These are phyloP conservation scores for Falco columbarius DNA, from an alignment of 2,797 vertebrate genomes.

Conservation along the genomic window DNA sequence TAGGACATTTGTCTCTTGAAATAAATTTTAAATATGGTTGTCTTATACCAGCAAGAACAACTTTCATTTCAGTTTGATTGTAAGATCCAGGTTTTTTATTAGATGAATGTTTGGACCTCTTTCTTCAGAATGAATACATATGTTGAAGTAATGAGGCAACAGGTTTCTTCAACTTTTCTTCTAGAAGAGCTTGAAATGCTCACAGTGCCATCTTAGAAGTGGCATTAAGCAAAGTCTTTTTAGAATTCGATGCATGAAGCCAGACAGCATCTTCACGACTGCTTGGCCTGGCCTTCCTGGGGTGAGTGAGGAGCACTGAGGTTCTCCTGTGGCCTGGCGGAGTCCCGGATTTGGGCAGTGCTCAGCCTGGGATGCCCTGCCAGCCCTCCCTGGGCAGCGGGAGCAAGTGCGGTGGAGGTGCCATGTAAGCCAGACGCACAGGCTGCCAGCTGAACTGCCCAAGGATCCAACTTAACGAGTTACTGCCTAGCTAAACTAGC, in stretches of 20 bases:
- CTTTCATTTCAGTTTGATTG: slow-evolving; percentile 46
- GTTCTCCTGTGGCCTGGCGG: rapidly evolving
- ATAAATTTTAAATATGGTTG: slow-evolving; percentile 57
- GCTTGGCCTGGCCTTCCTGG: rapidly evolving
- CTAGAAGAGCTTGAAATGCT: not conserved
- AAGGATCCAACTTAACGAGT: rapidly evolving
- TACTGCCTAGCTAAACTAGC: not conserved
- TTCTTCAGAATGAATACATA: not conserved
- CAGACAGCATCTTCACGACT: not conserved
- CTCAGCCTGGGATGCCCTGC: not conserved
- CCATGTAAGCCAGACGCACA: not conserved
- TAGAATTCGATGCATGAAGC: not conserved
- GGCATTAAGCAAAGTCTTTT: not conserved
- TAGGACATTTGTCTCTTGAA: slow-evolving; percentile 52
- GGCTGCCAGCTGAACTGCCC: rapidly evolving
- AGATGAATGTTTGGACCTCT: not conserved
- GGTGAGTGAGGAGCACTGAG: not conserved
- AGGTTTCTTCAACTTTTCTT: not conserved
- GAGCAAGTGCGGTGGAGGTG: not conserved
- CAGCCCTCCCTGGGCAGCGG: rapidly evolving
- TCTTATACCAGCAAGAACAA: slow-evolving; percentile 22
- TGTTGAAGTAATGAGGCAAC: not conserved
- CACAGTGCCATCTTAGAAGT: not conserved
- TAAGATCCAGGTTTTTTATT: slow-evolving; percentile 7
- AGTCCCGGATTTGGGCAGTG: rapidly evolving